Evolutionary conservation across 2,797 vertebrate species (phyloP).

Genomic region (Lophotriccus pileatus): DNA sequence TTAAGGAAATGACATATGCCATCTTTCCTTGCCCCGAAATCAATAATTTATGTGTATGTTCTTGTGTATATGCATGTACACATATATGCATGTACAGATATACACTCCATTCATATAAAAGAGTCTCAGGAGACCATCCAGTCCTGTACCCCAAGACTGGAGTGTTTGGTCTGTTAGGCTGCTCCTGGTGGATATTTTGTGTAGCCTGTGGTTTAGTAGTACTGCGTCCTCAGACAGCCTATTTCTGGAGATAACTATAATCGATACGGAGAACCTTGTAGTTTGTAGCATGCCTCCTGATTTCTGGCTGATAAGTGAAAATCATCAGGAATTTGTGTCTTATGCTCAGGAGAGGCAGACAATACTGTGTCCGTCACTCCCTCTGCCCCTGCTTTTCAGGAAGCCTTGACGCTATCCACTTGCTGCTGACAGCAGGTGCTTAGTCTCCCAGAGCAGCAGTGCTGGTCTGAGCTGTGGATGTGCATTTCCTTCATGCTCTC

Average conservation of each 20-base stretch:
- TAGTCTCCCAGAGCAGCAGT: not conserved
- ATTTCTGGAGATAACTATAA: not conserved
- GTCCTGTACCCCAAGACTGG: not conserved
- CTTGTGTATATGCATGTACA: not conserved
- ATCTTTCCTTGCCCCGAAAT: not conserved
- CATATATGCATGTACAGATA: not conserved
- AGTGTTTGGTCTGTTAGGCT: not conserved
- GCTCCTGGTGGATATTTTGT: not conserved
- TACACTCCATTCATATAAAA: not conserved
- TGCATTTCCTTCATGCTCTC: not conserved
- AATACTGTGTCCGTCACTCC: not conserved
- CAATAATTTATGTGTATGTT: fast-evolving
- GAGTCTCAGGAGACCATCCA: not conserved
- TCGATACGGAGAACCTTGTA: not conserved
- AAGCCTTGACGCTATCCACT: not conserved
- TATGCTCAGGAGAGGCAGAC: not conserved
- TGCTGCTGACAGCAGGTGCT: not conserved
- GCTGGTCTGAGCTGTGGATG: not conserved
- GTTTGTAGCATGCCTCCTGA: not conserved
- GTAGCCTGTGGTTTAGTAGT: not conserved
- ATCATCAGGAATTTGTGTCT: not conserved
- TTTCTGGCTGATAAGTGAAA: not conserved
- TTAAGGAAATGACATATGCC: not conserved
- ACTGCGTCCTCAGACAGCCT: not conserved
- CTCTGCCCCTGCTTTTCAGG: not conserved